phyloP scores from a whole-genome alignment of 2,113 vertebrate species.

The Antechinus stuartii region DNA sequence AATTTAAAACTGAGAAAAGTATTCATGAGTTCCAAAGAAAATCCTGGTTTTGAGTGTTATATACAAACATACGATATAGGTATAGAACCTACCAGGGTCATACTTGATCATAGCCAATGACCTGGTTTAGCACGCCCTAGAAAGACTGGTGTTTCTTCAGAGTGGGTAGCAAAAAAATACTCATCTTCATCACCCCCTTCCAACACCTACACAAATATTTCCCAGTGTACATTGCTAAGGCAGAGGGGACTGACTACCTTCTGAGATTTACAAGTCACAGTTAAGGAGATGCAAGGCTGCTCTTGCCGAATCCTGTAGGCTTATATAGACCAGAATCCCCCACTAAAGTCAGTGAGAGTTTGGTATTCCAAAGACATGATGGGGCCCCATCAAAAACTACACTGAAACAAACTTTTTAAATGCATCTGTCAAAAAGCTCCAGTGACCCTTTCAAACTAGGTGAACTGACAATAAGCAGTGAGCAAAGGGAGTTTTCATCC shows the following conservation, averaged over 20 bases:
- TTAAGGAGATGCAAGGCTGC: slow-evolving; percentile 59
- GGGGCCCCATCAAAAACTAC: slow-evolving; percentile 11
- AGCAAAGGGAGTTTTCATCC: slow-evolving; percentile 10
- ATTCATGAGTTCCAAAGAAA: slow-evolving; percentile 17
- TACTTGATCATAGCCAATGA: slow-evolving; percentile 26
- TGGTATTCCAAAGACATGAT: slow-evolving; percentile 38
- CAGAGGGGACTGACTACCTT: slow-evolving; percentile 52
- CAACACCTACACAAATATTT: slow-evolving; percentile 33
- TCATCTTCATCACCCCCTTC: neutral
- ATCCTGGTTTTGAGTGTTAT: slow-evolving; percentile 9
- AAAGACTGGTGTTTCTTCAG: slow-evolving; percentile 61
- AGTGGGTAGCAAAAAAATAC: neutral
- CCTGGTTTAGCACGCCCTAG: slow-evolving; percentile 50
- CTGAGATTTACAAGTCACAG: slow-evolving; percentile 60
- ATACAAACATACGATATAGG: neutral
- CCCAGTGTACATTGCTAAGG: slow-evolving; percentile 59
- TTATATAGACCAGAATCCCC: slow-evolving; percentile 56
- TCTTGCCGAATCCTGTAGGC: slow-evolving; percentile 51
- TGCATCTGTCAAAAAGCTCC: slow-evolving; percentile 25
- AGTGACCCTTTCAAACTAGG: slow-evolving; percentile 49
- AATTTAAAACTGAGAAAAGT: slow-evolving; percentile 55
- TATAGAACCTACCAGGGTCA: neutral
- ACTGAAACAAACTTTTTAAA: slow-evolving; percentile 56
- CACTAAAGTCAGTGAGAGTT: slow-evolving; percentile 1
- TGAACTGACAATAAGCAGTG: slow-evolving; percentile 32